Percentiles rank a stretch among this genome's conserved stretches.
phyloP scores from a whole-genome alignment of 2,797 vertebrate genomes.

The Lagodon rhomboides region DNA sequence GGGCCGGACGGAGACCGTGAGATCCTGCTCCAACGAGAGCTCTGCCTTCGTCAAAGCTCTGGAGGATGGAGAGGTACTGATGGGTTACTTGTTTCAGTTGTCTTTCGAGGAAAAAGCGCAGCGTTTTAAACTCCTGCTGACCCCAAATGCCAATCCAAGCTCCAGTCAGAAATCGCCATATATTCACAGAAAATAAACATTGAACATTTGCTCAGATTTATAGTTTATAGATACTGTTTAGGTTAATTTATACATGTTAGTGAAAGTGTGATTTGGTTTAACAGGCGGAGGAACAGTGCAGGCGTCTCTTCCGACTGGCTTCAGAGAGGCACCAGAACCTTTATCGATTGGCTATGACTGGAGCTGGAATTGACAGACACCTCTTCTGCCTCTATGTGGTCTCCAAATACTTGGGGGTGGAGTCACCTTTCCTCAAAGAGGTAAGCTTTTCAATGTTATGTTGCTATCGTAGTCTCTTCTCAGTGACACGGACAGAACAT shows the following conservation, averaged over 20 bases:
- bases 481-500: neutral
- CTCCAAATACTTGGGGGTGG: conserved; percentile 89
- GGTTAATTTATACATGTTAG: neutral
- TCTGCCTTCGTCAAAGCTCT: conserved; percentile 88
- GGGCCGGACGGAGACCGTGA: conserved; percentile 91
- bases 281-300: conserved; percentile 76
- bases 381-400: conserved; percentile 93
- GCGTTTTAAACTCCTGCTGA: neutral
- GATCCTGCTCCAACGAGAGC: conserved; percentile 90
- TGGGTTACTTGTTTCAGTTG: rapidly evolving
- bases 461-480: neutral
- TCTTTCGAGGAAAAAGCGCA: neutral
- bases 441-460: conserved; percentile 58
- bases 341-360: conserved; percentile 91
- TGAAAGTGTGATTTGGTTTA: conserved; percentile 13
- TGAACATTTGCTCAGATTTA: no score
- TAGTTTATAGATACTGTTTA: neutral
- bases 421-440: conserved; percentile 91
- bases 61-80: conserved; percentile 77
- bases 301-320: conserved; percentile 82
- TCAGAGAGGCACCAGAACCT: conserved; percentile 90
- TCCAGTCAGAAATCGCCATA: neutral
- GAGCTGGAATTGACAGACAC: conserved; percentile 91
- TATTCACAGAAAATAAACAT: neutral
- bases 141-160: neutral